phyloP scores from a whole-genome alignment of 1,140 invertebrate genomes.

The Ganaspis sp. region DNA sequence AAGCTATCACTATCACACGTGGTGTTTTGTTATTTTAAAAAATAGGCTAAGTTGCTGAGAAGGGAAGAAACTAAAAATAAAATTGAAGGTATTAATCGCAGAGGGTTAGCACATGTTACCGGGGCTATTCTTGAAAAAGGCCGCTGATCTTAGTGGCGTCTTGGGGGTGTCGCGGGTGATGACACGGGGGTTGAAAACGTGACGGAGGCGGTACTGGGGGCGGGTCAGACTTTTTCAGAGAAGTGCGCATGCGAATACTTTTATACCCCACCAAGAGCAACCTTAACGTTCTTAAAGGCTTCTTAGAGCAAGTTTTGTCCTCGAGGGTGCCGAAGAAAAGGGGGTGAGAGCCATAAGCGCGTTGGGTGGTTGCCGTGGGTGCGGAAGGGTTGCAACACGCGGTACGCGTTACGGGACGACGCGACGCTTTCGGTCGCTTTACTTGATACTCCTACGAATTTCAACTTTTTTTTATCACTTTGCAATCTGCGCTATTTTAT shows the following conservation, averaged over 20 bases:
- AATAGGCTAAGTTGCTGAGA: slow-evolving; percentile 28
- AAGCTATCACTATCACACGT: background rate
- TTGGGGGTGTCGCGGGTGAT: slow-evolving; percentile 53
- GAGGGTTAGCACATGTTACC: slow-evolving; percentile 68
- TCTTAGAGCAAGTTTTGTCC: slow-evolving; percentile 76
- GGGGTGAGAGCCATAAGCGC: slow-evolving; percentile 37
- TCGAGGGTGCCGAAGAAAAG: slow-evolving; percentile 53
- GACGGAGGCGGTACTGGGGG: slow-evolving; percentile 70
- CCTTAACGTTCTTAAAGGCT: slow-evolving; percentile 74
- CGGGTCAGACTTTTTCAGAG: slow-evolving; percentile 72
- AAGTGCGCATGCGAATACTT: slow-evolving; percentile 74
- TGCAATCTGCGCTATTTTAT: background rate
- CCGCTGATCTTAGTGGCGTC: slow-evolving; percentile 58
- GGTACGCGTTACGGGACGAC: slow-evolving; percentile 51
- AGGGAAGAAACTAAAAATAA: slow-evolving; percentile 41
- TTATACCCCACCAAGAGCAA: slow-evolving; percentile 69
- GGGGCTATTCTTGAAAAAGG: slow-evolving; percentile 68
- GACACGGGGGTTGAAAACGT: slow-evolving; percentile 53
- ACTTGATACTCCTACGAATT: slow-evolving; percentile 9
- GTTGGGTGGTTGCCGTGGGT: slow-evolving; percentile 26
- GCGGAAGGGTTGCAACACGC: slow-evolving; percentile 63
- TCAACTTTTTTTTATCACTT: slow-evolving; percentile 3
- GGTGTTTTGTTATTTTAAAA: background rate
- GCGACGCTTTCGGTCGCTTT: slow-evolving; percentile 33
- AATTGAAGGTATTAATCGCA: slow-evolving; percentile 59